A percentile compares a stretch with the other conserved stretches of the same genome.
Evolutionary conservation across 1,140 invertebrate species (phyloP).

Genomic region (Drosophila yakuba): DNA sequence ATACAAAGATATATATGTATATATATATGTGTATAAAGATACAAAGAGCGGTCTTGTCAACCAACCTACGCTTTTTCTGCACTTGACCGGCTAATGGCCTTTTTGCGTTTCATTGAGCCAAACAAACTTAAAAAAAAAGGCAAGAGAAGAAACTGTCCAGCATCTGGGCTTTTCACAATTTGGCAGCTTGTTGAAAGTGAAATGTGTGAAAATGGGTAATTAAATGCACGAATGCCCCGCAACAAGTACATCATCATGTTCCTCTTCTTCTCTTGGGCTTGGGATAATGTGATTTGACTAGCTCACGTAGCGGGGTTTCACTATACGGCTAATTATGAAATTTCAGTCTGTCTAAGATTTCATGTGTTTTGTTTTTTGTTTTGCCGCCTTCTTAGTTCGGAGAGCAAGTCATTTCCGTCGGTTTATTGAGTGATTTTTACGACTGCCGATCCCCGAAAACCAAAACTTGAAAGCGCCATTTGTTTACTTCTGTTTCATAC

Average conservation of each 20-base stretch:
- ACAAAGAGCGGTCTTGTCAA: constrained; percentile 52
- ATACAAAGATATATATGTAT: constrained; percentile 38
- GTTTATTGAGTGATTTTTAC: constrained; percentile 67
- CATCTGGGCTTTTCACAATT: constrained; percentile 65
- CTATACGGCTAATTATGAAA: constrained; percentile 61
- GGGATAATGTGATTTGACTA: constrained; percentile 52
- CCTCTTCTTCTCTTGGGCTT: not conserved
- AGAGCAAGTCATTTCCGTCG: constrained; percentile 60
- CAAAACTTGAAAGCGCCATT: constrained; percentile 22
- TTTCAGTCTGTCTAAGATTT: constrained; percentile 36
- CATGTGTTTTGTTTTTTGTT: constrained; percentile 8
- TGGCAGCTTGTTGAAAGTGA: constrained; percentile 82
- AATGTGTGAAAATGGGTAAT: constrained; percentile 82
- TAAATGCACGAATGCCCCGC: constrained; percentile 64
- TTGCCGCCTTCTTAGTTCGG: constrained; percentile 18
- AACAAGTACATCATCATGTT: not conserved
- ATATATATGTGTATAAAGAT: constrained; percentile 25
- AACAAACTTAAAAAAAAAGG: not conserved
- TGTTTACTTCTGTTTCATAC: constrained; percentile 38
- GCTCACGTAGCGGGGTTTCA: constrained; percentile 43
- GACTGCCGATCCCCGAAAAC: constrained; percentile 30
- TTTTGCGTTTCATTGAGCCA: constrained; percentile 75
- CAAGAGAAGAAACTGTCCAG: constrained; percentile 3
- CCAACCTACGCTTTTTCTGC: constrained; percentile 67
- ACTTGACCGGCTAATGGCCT: constrained; percentile 76